A percentile compares a stretch with the other conserved stretches of the same genome.
phyloP scores from a whole-genome alignment of 2,113 vertebrate genomes.

The Petaurus breviceps region DNA sequence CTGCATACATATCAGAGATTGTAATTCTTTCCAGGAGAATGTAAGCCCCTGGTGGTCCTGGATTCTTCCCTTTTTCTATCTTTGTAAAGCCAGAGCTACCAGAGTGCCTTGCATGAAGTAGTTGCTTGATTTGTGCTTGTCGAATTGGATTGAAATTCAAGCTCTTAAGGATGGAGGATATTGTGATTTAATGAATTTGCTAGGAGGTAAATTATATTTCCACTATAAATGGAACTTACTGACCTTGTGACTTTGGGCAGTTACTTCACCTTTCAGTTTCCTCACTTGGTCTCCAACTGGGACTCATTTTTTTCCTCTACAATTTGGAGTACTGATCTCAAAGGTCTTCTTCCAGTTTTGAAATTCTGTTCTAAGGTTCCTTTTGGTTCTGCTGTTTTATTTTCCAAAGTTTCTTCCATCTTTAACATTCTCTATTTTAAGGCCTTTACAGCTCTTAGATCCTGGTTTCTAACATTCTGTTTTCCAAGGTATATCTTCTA shows the following conservation, averaged over 20 bases:
- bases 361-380: background rate
- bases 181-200: conserved; percentile 63
- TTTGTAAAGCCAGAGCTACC: background rate
- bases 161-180: background rate
- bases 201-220: background rate
- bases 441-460: background rate
- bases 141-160: background rate
- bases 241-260: conserved; percentile 26
- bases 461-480: background rate
- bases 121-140: background rate
- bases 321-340: background rate
- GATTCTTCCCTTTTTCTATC: background rate
- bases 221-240: background rate
- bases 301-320: background rate
- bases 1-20: background rate
- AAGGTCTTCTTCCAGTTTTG: background rate
- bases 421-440: background rate
- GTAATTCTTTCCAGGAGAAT: background rate
- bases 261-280: background rate
- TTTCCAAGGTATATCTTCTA: background rate
- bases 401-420: background rate
- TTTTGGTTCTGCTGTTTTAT: background rate
- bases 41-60: background rate
- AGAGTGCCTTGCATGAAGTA: background rate
- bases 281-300: background rate